Evolutionary conservation across 2,888 invertebrate genomes (phyloP), one percentile per base, ranked within the genome.

Genomic region (Apantesis nais): DNA sequence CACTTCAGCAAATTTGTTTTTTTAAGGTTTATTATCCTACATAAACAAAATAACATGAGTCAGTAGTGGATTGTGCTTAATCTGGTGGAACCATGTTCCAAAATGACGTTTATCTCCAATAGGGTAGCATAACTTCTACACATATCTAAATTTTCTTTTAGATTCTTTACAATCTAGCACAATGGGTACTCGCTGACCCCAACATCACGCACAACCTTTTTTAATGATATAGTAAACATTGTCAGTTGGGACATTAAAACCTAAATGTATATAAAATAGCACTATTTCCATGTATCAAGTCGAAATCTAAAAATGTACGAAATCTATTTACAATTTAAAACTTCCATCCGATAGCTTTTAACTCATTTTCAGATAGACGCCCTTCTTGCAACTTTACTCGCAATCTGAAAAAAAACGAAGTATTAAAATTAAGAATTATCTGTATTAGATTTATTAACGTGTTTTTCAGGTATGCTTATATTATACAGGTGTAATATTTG

Each of bases 331-430:
- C 55, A 29, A 29, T 58, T 29, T 58, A 58, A 16, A 8, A 29
- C 29, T 5, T 22, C 92, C 92, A 25, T 19, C 92, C 92, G n/a
- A 93, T 84, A 0, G 87, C 73, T 71, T 88, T 87, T 22, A 90
- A 74, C 39, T 94, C 90, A 75, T 91, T 85, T 72, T 90, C 85
- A 12, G 95, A 86, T 37, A 96, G 84, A 8, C 93, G 85, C 0
- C 96, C 96, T 84, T 96, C 96, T 29, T 88, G 86, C n/a, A 93
- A 92, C 70, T 93, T 93, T 12, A 96, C 91, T 73, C 92, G 91
- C 65, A 96, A 88, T 72, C 96, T 96, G 84, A 37, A 69, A 88
- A 90, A 64, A 73, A 74, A 71, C 68, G 29, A 37, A 60, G 29
- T 34, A 44, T 37, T 48, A 41, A 16, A 44, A 44, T 19, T 19